phyloP scores from a whole-genome alignment of 2,888 invertebrate genomes.

The Mesorhabditis sp. region DNA sequence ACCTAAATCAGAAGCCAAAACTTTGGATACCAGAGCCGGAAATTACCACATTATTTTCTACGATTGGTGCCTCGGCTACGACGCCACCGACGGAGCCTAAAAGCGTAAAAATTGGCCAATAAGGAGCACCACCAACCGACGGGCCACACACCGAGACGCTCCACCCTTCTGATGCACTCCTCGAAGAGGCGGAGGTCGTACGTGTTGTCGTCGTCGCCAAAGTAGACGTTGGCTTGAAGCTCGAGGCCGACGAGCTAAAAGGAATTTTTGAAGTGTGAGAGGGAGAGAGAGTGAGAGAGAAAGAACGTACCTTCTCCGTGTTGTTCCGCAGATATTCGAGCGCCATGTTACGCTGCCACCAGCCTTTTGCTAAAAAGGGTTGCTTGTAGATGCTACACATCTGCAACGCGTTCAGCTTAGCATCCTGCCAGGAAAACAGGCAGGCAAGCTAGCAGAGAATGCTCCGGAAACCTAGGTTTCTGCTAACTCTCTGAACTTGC shows the following conservation, averaged over 20 bases:
- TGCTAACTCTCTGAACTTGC: no score
- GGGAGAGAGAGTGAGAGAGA: neutral
- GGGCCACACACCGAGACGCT: constrained; percentile 31
- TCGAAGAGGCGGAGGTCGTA: constrained; percentile 31
- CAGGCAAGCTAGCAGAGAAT: no score
- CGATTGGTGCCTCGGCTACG: neutral
- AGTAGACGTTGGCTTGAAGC: constrained; percentile 18
- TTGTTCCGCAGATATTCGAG: neutral
- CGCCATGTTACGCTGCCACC: neutral
- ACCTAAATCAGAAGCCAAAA: neutral
- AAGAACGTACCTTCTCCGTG: neutral
- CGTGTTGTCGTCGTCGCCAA: constrained; percentile 36
- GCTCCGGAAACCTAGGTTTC: no score
- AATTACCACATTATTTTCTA: neutral
- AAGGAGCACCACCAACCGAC: constrained; percentile 23
- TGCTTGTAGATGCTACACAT: neutral
- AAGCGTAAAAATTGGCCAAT: neutral
- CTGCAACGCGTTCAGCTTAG: neutral
- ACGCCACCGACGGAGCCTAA: neutral
- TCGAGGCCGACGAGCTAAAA: neutral
- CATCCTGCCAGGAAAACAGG: no score
- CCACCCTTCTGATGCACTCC: constrained; percentile 31
- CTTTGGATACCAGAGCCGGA: neutral
- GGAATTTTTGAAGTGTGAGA: neutral
- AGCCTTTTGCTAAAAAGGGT: neutral